Evolutionary conservation across 2,888 invertebrate genomes (phyloP).

Genomic region (Rhopalosiphum nymphaeae): DNA sequence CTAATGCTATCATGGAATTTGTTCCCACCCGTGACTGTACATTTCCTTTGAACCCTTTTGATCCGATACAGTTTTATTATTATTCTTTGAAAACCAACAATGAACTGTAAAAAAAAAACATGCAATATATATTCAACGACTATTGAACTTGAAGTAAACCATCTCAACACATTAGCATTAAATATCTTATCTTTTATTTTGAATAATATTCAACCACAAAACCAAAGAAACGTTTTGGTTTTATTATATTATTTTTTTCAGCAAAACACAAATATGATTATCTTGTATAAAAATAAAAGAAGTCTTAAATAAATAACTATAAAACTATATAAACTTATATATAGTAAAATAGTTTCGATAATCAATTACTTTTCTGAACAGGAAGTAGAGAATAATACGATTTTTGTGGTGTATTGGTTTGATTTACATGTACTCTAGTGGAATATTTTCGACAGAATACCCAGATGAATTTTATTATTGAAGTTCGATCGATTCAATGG

Average conservation of each 20-base stretch:
- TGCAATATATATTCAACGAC: slow-evolving; percentile 33
- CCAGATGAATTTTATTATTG: not conserved
- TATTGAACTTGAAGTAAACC: not conserved
- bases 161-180: slow-evolving; percentile 7
- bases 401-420: not conserved
- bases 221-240: slow-evolving; percentile 15
- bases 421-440: not conserved
- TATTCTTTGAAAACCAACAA: slow-evolving; percentile 31
- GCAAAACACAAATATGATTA: not conserved
- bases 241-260: not conserved
- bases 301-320: not conserved
- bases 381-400: not conserved
- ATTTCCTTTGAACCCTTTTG: slow-evolving; percentile 46
- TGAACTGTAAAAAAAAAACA: slow-evolving; percentile 1
- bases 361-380: not conserved
- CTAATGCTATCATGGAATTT: slow-evolving; percentile 34
- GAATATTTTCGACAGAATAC: not conserved
- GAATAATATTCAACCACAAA: not conserved
- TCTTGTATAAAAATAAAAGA: not conserved
- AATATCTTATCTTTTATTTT: not conserved
- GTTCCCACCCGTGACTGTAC: not conserved
- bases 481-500: not conserved
- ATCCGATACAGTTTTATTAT: slow-evolving; percentile 35
- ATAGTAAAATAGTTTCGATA: not conserved
- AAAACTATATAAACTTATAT: not conserved